Base-by-base conservation (phyloP, 2,113 vertebrate genomes). In the Gnathonemus longibarbis region DNA sequence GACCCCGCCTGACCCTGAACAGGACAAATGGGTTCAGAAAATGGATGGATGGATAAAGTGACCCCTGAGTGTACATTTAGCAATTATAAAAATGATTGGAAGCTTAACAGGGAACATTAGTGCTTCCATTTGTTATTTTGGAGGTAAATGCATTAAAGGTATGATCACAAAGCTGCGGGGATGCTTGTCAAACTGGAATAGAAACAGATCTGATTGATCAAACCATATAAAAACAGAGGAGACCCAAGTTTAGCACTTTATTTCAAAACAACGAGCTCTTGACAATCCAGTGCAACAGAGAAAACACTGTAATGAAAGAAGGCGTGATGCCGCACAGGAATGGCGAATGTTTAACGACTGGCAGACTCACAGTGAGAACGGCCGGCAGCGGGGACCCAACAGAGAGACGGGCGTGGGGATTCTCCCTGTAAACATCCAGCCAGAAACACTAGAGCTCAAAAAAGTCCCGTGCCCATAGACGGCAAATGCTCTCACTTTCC, bases 341-440 rank as follows among this genome's bases (percentile, higher is more conserved):
- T 90, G 91, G 89, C 90, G 91, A 91, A 91, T 89, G 91, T 89
- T 92, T 91, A 91, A 93, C 91, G 91, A 83, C n/a, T 27, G 90
- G 89, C 93, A 93, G 91, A 91, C 91, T 92, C 91, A 92, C 89
- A 91, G 91, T 92, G 93, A 91, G 92, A 89, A 90, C 91, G 87
- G 93, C 92, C 91, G 87, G 93, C 92, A 92, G 90, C 89, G 88
- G 91, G 89, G 91, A 92, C 91, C 91, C 92, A 90, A 90, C 11
- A 17, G 19, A 24, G 9, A 50, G 24, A 86, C 84, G 17, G n/a
- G n/a, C 48, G 10, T 46, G 19, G 35, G 42, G 31, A 84, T 45
- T 66, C 19, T 46, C 5, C 45, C 92, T 92, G 89, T 91, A 95
- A 93, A 92, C 90, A 70, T 91, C 53, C 27, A 35, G 6, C 85